phyloP scores from a whole-genome alignment of 2,888 invertebrate genomes.

The Perizoma affinitatum region DNA sequence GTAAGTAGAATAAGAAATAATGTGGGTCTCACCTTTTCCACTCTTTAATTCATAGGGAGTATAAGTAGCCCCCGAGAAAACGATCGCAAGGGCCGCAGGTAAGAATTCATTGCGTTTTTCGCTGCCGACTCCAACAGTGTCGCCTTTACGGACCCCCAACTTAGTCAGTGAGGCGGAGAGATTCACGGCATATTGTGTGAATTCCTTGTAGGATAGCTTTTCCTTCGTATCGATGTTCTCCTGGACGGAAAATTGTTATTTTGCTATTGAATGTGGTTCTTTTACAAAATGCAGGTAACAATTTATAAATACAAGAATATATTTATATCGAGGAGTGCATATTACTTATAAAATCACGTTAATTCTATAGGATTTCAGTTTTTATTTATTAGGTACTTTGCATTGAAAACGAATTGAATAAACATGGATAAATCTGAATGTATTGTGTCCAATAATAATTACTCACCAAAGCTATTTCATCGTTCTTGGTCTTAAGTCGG shows the following conservation, averaged over 20 bases:
- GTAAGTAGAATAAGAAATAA: conserved; percentile 29
- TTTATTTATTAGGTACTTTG: no score
- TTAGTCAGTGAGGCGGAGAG: conserved; percentile 78
- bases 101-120: conserved; percentile 85
- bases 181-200: conserved; percentile 79
- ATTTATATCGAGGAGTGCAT: no score
- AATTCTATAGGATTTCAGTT: no score
- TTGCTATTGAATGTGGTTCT: conserved; percentile 8
- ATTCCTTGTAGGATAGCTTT: conserved; percentile 75
- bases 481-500: conserved; percentile 43
- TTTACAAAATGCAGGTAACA: no score
- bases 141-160: conserved; percentile 76
- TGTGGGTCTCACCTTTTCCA: conserved; percentile 56
- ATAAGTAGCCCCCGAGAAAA: conserved; percentile 69
- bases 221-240: conserved; percentile 82
- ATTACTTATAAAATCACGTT: no score
- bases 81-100: conserved; percentile 77
- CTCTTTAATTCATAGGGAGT: conserved; percentile 58
- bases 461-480: conserved; percentile 63
- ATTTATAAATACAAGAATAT: no score
- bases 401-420: no score
- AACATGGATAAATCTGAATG: not conserved
- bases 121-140: conserved; percentile 83
- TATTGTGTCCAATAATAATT: not conserved
- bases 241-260: conserved; percentile 52